Evolutionary conservation across 2,797 vertebrate genomes (phyloP).

Genomic region (Myotis findleyi): DNA sequence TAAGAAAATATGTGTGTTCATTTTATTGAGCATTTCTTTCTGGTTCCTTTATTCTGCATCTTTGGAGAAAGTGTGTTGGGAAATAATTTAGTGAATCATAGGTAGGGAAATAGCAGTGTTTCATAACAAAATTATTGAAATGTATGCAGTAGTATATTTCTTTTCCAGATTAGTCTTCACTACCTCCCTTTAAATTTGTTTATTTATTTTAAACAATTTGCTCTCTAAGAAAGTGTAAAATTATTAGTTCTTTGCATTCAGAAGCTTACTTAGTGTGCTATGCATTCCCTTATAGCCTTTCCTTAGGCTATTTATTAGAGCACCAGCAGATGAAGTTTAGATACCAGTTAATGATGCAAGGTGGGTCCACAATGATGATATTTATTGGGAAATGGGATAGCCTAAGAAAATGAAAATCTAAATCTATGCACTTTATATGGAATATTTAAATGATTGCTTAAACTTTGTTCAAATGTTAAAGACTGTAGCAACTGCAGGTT

Average conservation of each 20-base stretch:
- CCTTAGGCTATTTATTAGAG: conserved; percentile 57
- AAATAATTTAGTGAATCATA: background rate
- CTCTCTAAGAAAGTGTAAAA: conserved; percentile 52
- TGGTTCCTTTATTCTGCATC: background rate
- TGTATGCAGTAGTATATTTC: background rate
- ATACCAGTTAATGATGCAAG: conserved; percentile 74
- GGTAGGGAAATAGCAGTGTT: background rate
- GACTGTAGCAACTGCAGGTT: conserved; percentile 1
- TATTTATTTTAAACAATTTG: conserved; percentile 54
- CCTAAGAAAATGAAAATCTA: conserved; percentile 73
- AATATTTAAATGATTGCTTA: conserved; percentile 58
- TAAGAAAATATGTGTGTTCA: background rate
- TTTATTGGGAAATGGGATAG: conserved; percentile 74
- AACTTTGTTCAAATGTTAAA: conserved; percentile 69
- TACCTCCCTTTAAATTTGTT: conserved; percentile 42
- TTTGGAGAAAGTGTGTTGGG: background rate
- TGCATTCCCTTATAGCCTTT: background rate
- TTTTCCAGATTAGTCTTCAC: background rate
- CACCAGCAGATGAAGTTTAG: conserved; percentile 61
- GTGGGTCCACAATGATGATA: conserved; percentile 59
- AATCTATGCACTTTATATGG: conserved; percentile 45
- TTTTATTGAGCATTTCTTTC: conserved; percentile 34
- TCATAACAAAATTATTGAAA: conserved; percentile 26
- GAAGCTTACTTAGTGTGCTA: conserved; percentile 52
- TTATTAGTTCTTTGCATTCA: conserved; percentile 27